Evolutionary conservation across 2,888 invertebrate genomes (phyloP).

Genomic region (Spatulosminthurus flaviceps): DNA sequence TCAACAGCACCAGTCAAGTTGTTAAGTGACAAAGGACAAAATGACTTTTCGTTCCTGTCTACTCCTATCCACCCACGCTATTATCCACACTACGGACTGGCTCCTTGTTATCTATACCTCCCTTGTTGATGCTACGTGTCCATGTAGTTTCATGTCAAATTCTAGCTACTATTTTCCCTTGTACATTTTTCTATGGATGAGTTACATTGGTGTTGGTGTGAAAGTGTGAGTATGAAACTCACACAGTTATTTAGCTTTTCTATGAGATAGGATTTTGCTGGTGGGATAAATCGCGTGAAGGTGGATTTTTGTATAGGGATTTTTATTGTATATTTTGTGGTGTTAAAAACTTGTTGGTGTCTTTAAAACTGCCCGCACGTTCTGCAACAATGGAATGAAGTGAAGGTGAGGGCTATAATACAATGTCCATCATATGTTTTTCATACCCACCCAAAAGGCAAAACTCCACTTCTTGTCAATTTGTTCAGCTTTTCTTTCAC

Average conservation of each 20-base stretch:
- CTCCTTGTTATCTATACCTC: neutral
- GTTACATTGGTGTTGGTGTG: no score
- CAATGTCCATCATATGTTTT: neutral
- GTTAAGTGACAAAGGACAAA: conserved; percentile 52
- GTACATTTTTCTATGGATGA: neutral
- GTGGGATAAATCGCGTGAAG: neutral
- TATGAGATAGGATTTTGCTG: no score
- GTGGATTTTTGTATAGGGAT: no score
- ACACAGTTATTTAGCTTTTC: no score
- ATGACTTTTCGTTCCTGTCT: conserved; percentile 30
- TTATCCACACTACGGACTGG: conserved; percentile 36
- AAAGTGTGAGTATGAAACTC: no score
- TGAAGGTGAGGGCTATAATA: neutral
- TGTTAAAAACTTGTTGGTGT: neutral
- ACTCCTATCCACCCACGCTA: conserved; percentile 41
- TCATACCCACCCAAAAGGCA: conserved; percentile 31
- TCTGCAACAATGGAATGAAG: conserved; percentile 22
- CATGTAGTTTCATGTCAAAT: neutral
- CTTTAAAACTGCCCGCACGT: conserved; percentile 35
- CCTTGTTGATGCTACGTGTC: neutral
- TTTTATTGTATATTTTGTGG: neutral
- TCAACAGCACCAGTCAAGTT: conserved; percentile 49
- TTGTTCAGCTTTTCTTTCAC: conserved; percentile 12
- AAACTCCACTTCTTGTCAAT: neutral
- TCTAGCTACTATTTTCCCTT: neutral